Evolutionary conservation across 2,888 invertebrate species (phyloP), one percentile per base, ranked within the genome.

Genomic region (Plemyria rubiginata): DNA sequence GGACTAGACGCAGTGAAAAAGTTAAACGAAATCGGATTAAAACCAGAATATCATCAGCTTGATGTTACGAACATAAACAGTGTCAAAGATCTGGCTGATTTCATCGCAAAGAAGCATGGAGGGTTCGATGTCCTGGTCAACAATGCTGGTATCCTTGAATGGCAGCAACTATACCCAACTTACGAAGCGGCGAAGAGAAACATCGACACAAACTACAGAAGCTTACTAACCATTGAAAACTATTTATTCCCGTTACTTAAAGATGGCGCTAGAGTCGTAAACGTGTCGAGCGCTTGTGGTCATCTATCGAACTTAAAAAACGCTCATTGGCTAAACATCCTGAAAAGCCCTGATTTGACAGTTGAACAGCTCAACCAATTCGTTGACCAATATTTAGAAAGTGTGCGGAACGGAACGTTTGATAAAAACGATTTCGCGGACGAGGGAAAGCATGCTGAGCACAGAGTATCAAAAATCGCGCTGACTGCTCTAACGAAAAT

Each of bases 51-150:
- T 76, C 95, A 96, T 81, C 94, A 94, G 72, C 91, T 97, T 12
- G 96, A 97, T 78, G 90, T 97, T 56, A 94, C 92, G 58, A 90
- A 95, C 68, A 80, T 85, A 36, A 80, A 85, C 2, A 96, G 96
- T 76, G 90, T 96, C 7, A 79, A 91, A 55, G 84, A 72, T 45
- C 94, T 96, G 49, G 91, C 92, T 5, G 88, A 94, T 62, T 94
- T 92, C 76, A 80, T 97, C 1, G 88, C 94, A 80, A 82, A 83
- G 36, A 93, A 92, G 62, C 93, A 96, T 75, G 95, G 94, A 8
- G 95, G 96, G 0, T 79, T 97, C 3, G 96, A 97, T 82, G 86
- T 96, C 15, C 86, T 97, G 13, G 94, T 97, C 1, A 97, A 97
- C 81, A 97, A 97, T 84, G 96, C 96, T 28, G 96, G 94, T 67